phyloP scores from a whole-genome alignment of 2,888 invertebrate genomes.

The Encarsia formosa region DNA sequence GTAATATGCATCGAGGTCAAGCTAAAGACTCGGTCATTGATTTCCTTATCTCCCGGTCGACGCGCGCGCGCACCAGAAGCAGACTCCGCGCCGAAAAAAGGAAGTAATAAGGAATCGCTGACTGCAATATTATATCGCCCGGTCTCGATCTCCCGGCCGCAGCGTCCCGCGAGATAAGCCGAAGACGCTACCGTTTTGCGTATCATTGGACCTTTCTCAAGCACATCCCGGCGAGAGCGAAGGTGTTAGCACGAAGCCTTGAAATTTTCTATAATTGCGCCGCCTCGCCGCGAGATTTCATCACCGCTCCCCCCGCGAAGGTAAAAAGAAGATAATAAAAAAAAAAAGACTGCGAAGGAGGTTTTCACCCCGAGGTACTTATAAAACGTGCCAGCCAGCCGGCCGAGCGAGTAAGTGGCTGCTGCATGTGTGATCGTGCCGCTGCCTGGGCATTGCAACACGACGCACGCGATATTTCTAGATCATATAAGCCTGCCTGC shows the following conservation, averaged over 20 bases:
- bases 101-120: constrained; percentile 14
- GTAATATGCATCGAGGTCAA: constrained; percentile 11
- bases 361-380: constrained; percentile 27
- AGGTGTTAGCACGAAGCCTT: constrained; percentile 32
- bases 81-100: constrained; percentile 6
- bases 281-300: constrained; percentile 31
- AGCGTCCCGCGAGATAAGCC: constrained; percentile 17
- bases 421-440: constrained; percentile 20
- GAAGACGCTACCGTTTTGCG: no score
- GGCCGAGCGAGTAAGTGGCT: no score
- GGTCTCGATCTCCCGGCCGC: background rate
- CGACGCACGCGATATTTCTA: constrained; percentile 9
- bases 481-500: constrained; percentile 3
- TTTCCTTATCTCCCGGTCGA: constrained; percentile 17
- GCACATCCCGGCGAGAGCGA: background rate
- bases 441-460: constrained; percentile 6
- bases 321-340: constrained; percentile 14
- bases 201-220: background rate
- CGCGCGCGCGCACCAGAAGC: background rate
- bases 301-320: constrained; percentile 27
- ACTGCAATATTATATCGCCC: background rate
- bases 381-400: no score
- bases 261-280: constrained; percentile 40
- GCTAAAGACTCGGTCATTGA: constrained; percentile 21
- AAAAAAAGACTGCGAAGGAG: constrained; percentile 18